Percentiles rank a stretch among this genome's conserved stretches.
phyloP scores from a whole-genome alignment of 2,888 invertebrate genomes.

The Ptychoptera contaminata region DNA sequence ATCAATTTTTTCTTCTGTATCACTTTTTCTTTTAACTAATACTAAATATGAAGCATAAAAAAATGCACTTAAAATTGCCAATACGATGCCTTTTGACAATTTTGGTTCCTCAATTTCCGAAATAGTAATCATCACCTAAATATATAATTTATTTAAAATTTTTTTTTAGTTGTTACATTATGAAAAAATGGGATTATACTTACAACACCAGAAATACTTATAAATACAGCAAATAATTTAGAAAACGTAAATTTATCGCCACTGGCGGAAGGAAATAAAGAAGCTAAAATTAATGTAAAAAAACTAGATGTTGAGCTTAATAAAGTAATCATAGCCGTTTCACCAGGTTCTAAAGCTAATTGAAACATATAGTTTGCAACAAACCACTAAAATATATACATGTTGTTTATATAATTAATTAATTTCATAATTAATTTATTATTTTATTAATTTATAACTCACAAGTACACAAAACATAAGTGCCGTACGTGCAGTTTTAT shows the following conservation, averaged over 20 bases:
- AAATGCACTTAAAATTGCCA: conserved; percentile 74
- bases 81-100: conserved; percentile 60
- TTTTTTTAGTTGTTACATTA: conserved; percentile 1
- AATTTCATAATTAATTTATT: not conserved
- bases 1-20: conserved; percentile 86
- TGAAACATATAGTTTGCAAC: conserved; percentile 86
- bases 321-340: conserved; percentile 75
- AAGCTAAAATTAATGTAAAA: conserved; percentile 75
- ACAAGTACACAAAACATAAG: conserved; percentile 75
- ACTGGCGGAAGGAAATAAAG: conserved; percentile 66
- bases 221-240: conserved; percentile 62
- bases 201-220: conserved; percentile 67
- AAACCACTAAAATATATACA: conserved; percentile 85
- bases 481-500: conserved; percentile 67
- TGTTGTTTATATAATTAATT: conserved; percentile 10
- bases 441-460: conserved; percentile 21
- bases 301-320: conserved; percentile 79
- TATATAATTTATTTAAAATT: conserved; percentile 11
- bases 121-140: conserved; percentile 59
- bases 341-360: conserved; percentile 66
- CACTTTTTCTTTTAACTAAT: conserved; percentile 68
- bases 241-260: conserved; percentile 75
- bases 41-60: conserved; percentile 85
- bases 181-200: conserved; percentile 24
- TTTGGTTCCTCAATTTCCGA: conserved; percentile 53